Evolutionary conservation across 2,113 vertebrate species (phyloP).

Genomic region (Malurus elegans): DNA sequence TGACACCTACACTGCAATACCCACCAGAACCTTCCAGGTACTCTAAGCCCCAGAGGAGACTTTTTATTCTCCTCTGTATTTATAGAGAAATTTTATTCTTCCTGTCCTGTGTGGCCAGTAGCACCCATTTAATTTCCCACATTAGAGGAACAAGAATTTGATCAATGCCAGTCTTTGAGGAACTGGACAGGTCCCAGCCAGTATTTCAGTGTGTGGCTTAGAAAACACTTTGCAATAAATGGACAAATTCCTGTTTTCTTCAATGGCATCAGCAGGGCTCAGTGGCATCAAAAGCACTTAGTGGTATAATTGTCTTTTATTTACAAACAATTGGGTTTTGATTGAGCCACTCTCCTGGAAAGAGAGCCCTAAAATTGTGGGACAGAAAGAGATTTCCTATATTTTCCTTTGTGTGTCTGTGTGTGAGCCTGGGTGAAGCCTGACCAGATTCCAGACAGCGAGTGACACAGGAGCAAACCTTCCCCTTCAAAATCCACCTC

Average conservation of each 20-base stretch:
- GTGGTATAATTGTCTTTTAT: neutral
- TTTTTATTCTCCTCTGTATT: neutral
- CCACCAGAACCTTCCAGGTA: neutral
- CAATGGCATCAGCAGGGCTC: neutral
- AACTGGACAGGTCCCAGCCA: neutral
- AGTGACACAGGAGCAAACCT: neutral
- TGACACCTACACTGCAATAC: neutral
- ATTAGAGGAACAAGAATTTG: neutral
- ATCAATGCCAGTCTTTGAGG: neutral
- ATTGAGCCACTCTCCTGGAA: neutral
- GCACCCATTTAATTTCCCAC: neutral
- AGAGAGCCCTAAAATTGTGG: neutral
- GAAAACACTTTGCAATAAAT: neutral
- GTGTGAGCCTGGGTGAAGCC: neutral
- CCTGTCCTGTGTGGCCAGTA: fast-evolving
- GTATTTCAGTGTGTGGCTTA: neutral
- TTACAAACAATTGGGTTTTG: neutral
- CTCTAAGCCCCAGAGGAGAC: neutral
- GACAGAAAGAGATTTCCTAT: neutral
- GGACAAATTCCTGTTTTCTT: neutral
- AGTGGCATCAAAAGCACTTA: neutral
- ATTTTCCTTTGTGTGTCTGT: neutral
- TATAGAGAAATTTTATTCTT: neutral
- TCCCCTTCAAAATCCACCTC: neutral
- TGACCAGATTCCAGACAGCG: neutral